These are phyloP conservation scores for Megaceryle torquata DNA, from an alignment of 2,113 vertebrate genomes.

Conservation along the genomic window DNA sequence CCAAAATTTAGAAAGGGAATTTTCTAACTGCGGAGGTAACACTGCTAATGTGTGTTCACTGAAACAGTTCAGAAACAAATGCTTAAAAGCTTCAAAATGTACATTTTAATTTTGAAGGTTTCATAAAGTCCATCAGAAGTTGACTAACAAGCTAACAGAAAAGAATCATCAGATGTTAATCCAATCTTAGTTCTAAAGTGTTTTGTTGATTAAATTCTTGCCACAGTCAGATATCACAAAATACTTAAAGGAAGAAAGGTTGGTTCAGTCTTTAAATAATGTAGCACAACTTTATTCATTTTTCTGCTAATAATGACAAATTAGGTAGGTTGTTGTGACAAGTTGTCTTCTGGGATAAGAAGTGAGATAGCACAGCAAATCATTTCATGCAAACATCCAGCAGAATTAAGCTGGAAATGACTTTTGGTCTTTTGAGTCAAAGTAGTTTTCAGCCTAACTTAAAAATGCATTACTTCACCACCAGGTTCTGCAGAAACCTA, in stretches of 20 bases:
- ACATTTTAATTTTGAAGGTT: background rate
- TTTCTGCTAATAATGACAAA: background rate
- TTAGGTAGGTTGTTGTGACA: background rate
- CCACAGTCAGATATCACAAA: background rate
- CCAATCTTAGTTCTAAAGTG: background rate
- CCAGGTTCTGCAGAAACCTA: background rate
- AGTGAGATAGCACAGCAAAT: slow-evolving; percentile 9
- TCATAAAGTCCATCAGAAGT: background rate
- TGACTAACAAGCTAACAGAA: background rate
- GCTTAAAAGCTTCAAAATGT: background rate
- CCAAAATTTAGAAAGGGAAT: background rate
- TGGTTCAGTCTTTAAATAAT: slow-evolving; percentile 15
- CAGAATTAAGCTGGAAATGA: background rate
- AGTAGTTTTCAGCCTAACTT: background rate
- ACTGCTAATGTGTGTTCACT: background rate
- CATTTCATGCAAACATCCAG: slow-evolving; percentile 11
- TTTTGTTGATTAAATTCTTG: background rate
- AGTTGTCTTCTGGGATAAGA: background rate
- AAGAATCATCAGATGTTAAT: background rate
- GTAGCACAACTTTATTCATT: background rate
- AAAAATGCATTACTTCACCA: background rate
- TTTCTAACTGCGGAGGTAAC: background rate
- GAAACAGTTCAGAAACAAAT: background rate
- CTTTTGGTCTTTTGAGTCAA: background rate
- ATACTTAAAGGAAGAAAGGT: background rate